Base-by-base conservation (phyloP, 2,797 vertebrate species). In the Danionella dracula region DNA sequence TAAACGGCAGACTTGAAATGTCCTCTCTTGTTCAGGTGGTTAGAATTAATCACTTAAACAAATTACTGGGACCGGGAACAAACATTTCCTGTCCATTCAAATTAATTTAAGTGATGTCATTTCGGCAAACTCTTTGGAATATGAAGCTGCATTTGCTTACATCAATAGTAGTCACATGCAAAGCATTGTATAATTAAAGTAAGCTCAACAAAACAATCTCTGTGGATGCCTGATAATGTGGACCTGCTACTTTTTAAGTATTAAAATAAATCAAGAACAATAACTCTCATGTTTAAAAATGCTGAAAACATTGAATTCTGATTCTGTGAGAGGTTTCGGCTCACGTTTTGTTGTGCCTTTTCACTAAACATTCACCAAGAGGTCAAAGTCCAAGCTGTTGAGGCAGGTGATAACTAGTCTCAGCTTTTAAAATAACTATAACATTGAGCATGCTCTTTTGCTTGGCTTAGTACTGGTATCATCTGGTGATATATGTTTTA, bases 381-480 rank as follows among this genome's bases (percentile, higher is more conserved):
- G 68, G 10, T 34, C 51, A 63, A 50, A 70, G 68, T 70, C 51
- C 37, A 62, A 12, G 3, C 6, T 27, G 23, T 46, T 20, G 10
- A 12, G 31, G 20, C 45, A 46, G 35, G 27, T 56, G 6, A 17
- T 20, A 7, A 19, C 13, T 54, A 29, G n/a, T 12, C 16, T 37
- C 10, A 27, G 7, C 1, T 23, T 10, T n/a, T n/a, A n/a, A n/a
- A n/a, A n/a, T n/a, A n/a, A n/a, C n/a, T n/a, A n/a, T n/a, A n/a
- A n/a, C n/a, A n/a, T n/a, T n/a, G n/a, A n/a, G n/a, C n/a, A n/a
- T n/a, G n/a, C n/a, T n/a, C n/a, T n/a, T n/a, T n/a, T n/a, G n/a
- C n/a, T n/a, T n/a, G n/a, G n/a, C n/a, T n/a, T n/a, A n/a, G n/a
- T n/a, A n/a, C n/a, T n/a, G n/a, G n/a, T n/a, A n/a, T n/a, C n/a